Base-by-base conservation (phyloP, 2,113 vertebrate genomes). In the Rhabdomys dilectus region DNA sequence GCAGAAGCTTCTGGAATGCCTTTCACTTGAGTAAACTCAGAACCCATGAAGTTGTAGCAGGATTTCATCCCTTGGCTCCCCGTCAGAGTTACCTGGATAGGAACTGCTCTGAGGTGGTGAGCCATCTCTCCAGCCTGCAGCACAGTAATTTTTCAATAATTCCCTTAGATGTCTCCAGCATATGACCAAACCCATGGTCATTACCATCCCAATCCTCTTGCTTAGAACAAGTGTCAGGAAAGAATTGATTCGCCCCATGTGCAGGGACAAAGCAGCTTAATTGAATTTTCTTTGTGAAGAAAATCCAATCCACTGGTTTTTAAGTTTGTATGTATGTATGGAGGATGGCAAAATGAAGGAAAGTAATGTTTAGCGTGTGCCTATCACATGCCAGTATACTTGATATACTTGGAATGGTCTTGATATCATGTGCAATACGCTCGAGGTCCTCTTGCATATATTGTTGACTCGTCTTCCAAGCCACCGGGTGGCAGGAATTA, bases 231-330 rank as follows among this genome's bases (percentile, higher is more conserved):
- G 13, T 56, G 64, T 91, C 51, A 66, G 56, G 80, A 80, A 75
- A 72, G 88, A 94, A 78, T 94, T 88, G 34, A 82, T 91, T 94
- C 15, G 90, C 66, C 91, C 86, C 22, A 9, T 64, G 81, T 81
- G 73, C n/a, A 80, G 42, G 56, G 66, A 85, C 62, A 93, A 95
- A 85, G 39, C 56, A 91, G 78, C 29, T 94, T 92, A 93, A 96
- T 42, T 80, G 87, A 13, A 78, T 84, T 84, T 93, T 84, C 86
- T 95, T 91, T 31, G 31, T n/a, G 72, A 22, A 78, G 53, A 97
- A 89, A 93, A 93, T 70, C 26, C 22, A 84, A 62, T 72, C 24
- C 11, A 84, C 64, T 80, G 95, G 22, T 24, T 87, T 92, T 94
- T 75, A 94, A 89, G 51, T 91, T 66, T 82, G 92, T 68, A 16